Evolutionary conservation across 2,113 vertebrate genomes (phyloP), one percentile per base, ranked within the genome.

Genomic region (Syngnathus floridae): DNA sequence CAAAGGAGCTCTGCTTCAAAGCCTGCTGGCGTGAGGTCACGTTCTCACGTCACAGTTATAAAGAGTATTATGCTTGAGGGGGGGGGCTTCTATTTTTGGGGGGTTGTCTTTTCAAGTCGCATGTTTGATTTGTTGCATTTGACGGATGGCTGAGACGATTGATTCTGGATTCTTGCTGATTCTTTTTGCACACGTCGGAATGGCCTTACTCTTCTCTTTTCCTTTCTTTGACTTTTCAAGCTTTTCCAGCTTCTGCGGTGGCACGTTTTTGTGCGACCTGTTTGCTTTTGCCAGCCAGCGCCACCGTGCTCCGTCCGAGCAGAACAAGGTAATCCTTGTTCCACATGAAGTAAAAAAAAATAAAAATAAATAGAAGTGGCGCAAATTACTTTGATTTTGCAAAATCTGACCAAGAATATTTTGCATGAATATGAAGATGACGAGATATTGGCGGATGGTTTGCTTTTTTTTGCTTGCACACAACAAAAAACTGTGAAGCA

Each of bases 401-500:
- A 91, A 87, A 91, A 92, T 75, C 83, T 88, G 84, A 88, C 83
- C 88, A 92, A 92, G 77, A 88, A 90, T 91, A 91, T 93, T 91
- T 92, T 95, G 95, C 96, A 98, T 95, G 94, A 91, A 86, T 86
- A 91, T 90, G 78, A 56, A 31, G 26, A 35, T n/a, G 8, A 90
- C 88, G 90, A 88, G 84, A 88, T 31, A 31, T 91, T 83, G 90
- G 92, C 92, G 94, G 89, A 93, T 97, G 92, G 93, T 95, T 93
- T 93, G 94, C 95, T 95, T 94, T 92, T 31, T 93, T 95, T 93
- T 93, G 94, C 95, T 95, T 94, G 90, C 95, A 92, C 92, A 94
- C 54, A 56, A 35, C 26, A 84, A 90, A 86, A 91, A 83, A 90
- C 85, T 82, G 90, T 92, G 89, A 84, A 92, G 90, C 89, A 90